phyloP scores from a whole-genome alignment of 2,113 vertebrate species.

The Zosterops lateralis region DNA sequence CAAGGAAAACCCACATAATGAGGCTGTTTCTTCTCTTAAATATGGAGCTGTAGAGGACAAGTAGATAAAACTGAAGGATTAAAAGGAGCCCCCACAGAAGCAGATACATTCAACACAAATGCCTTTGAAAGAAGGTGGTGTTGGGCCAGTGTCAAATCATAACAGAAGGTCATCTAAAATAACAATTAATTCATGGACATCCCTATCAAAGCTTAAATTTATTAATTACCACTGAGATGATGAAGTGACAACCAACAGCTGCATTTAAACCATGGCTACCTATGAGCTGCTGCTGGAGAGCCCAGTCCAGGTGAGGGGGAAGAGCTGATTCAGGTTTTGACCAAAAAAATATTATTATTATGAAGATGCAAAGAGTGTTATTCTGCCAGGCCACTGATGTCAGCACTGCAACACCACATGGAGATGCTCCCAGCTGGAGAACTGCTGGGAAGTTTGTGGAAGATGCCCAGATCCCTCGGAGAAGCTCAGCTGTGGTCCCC shows the following conservation, averaged over 20 bases:
- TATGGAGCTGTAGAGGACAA: background rate
- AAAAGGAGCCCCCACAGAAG: background rate
- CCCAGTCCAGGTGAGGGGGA: background rate
- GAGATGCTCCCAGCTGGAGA: background rate
- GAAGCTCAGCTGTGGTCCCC: background rate
- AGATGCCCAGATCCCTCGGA: background rate
- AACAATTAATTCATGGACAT: background rate
- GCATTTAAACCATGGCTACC: background rate
- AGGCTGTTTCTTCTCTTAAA: background rate
- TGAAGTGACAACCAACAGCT: background rate
- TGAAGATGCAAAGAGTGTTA: background rate
- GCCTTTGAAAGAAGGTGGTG: background rate
- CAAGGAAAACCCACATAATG: background rate
- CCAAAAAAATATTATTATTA: background rate
- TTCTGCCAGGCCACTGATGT: background rate
- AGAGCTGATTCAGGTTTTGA: background rate
- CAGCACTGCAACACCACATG: background rate
- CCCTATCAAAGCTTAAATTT: background rate
- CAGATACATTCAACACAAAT: background rate
- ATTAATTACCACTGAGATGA: background rate
- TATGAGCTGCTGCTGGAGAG: background rate
- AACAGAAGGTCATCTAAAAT: background rate
- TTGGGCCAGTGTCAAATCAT: fast-evolving
- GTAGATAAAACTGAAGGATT: background rate
- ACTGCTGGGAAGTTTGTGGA: background rate